These are phyloP conservation scores for Sarcoramphus papa DNA, from an alignment of 2,797 vertebrate genomes.

Conservation along the genomic window DNA sequence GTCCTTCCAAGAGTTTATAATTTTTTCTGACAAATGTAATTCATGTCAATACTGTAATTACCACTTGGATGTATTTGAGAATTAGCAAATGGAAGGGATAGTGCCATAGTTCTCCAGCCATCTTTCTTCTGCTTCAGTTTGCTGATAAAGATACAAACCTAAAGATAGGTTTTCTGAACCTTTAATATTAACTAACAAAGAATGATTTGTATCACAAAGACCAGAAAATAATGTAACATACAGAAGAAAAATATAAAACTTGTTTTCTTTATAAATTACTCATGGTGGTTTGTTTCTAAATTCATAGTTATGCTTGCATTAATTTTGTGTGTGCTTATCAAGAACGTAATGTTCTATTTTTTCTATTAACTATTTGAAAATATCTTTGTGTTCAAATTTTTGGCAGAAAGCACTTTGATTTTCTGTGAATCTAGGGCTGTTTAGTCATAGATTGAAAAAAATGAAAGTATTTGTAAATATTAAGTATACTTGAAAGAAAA, in stretches of 20 bases:
- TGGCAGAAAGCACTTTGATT: neutral
- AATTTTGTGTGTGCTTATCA: neutral
- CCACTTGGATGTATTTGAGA: neutral
- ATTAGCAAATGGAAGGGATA: neutral
- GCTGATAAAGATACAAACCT: neutral
- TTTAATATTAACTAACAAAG: neutral
- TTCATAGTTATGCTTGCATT: neutral
- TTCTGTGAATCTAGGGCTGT: neutral
- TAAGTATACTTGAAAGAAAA: neutral
- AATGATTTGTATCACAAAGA: neutral
- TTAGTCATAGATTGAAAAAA: neutral
- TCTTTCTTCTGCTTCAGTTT: neutral
- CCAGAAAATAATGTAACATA: neutral
- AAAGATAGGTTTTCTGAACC: neutral
- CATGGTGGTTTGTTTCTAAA: neutral
- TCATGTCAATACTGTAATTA: neutral
- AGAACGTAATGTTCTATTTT: neutral
- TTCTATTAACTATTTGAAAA: neutral
- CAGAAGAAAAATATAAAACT: neutral
- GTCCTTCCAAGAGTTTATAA: neutral
- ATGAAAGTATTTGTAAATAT: neutral
- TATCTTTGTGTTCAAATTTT: neutral
- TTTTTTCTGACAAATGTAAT: conserved; percentile 12
- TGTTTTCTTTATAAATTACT: neutral
- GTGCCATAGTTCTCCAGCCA: neutral